Evolutionary conservation across 1,140 invertebrate genomes (phyloP).

Genomic region (Sinella curviseta): DNA sequence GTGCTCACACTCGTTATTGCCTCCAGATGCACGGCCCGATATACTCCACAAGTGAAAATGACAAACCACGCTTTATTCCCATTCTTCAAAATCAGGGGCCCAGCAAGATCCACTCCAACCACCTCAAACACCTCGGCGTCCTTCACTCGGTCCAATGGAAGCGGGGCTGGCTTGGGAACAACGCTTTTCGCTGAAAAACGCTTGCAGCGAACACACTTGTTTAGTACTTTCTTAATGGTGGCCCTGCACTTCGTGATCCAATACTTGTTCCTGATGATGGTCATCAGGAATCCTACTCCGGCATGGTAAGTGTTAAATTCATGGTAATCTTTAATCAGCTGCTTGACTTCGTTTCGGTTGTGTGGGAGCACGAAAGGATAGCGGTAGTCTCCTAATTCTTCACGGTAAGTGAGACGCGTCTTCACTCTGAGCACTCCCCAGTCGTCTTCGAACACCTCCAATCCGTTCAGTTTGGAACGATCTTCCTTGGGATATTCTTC

Average conservation of each 20-base stretch:
- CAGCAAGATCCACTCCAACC: not conserved
- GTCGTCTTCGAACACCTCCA: not conserved
- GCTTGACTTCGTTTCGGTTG: not conserved
- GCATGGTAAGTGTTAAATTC: not conserved
- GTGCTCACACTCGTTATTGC: not conserved
- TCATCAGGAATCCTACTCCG: not conserved
- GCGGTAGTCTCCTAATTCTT: not conserved
- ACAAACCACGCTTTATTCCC: not conserved
- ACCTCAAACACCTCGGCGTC: slow-evolving; percentile 4
- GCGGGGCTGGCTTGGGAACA: not conserved
- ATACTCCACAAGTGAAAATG: not conserved
- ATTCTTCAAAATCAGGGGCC: not conserved
- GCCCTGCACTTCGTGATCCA: not conserved
- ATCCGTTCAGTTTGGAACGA: not conserved
- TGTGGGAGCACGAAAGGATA: not conserved
- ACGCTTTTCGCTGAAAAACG: not conserved
- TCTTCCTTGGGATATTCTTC: not conserved
- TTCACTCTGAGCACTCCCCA: not conserved
- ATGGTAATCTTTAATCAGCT: not conserved
- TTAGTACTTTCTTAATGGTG: not conserved
- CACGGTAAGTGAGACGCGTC: not conserved
- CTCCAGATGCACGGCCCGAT: not conserved
- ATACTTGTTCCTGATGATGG: not conserved
- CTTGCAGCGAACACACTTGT: not conserved
- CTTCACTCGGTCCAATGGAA: not conserved